Evolutionary conservation across 2,888 invertebrate genomes (phyloP).

Genomic region (Hylaea fasciaria): DNA sequence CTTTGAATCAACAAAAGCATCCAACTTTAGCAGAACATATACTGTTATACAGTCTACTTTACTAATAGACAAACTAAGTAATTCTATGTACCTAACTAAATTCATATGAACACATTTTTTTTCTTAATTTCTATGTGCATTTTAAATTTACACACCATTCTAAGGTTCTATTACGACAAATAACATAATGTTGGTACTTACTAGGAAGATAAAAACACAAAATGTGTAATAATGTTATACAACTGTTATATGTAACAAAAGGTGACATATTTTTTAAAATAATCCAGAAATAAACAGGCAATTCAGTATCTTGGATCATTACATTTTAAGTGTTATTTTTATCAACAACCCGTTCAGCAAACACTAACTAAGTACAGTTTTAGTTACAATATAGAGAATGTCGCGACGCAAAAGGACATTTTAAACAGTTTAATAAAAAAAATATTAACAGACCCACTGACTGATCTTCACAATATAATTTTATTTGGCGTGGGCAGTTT

Average conservation of each 20-base stretch:
- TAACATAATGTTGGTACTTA: slow-evolving; percentile 23
- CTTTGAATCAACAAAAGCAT: slow-evolving; percentile 43
- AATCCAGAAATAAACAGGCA: not conserved
- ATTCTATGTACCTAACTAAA: slow-evolving; percentile 77
- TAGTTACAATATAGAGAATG: not conserved
- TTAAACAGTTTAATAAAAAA: too few species aligned
- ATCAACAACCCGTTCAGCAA: too few species aligned
- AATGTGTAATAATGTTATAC: not conserved
- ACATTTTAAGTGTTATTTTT: too few species aligned
- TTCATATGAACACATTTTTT: slow-evolving; percentile 83
- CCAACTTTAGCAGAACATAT: slow-evolving; percentile 61
- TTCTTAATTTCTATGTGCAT: slow-evolving; percentile 76
- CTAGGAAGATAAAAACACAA: slow-evolving; percentile 6
- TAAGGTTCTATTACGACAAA: slow-evolving; percentile 55
- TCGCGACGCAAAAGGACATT: not conserved
- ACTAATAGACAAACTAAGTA: slow-evolving; percentile 70
- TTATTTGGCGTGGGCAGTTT: too few species aligned
- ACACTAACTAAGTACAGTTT: too few species aligned
- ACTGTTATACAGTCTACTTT: slow-evolving; percentile 80
- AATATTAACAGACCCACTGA: too few species aligned
- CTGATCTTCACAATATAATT: too few species aligned
- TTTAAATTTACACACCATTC: slow-evolving; percentile 68
- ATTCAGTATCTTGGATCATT: too few species aligned
- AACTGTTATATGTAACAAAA: not conserved
- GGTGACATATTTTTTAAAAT: too few species aligned